Evolutionary conservation across 2,113 vertebrate species (phyloP), one percentile per base, ranked within the genome.

Genomic region (Echinops telfairi): DNA sequence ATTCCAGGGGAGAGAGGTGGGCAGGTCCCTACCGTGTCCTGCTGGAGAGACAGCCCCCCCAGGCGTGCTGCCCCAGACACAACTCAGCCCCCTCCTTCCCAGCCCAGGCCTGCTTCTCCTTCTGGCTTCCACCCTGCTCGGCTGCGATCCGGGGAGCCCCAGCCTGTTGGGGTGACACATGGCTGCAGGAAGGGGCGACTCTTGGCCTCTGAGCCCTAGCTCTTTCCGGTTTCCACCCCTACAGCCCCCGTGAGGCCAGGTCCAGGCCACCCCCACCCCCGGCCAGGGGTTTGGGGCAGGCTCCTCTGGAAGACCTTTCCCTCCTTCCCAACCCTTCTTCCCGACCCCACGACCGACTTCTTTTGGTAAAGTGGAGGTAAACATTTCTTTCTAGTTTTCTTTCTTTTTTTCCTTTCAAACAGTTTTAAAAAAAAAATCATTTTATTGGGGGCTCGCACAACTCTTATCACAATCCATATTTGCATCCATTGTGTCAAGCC

Each of bases 111-210:
- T 36, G 16, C 33, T 36, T 23, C 71, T 70, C 4, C 17, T 22
- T 5, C 20, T 36, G 14, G 33, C 33, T 73, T 73, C 71, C 33
- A 36, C 36, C 0, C 17, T 36, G 19, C 58, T 43, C 6, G 3
- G 73, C 58, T 29, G 86, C 29, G 82, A n/a, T 27, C 27, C 22
- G 0, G 68, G 83, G 79, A 68, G 92, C 88, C 88, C 62, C 7
- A 40, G 36, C 86, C 91, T 80, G 83, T 68, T 66, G 27, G n/a
- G 76, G 64, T 57, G 91, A 90, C 91, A 93, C 83, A 14, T 53
- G 76, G 83, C 83, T 70, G 6, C 10, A 25, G 85, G 60, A 33
- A n/a, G 43, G 33, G 10, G n/a, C 33, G 20, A 15, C 9, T 89
- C 31, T 47, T 29, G 80, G 92, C 40, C 47, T 85, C 1, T 83